Base-by-base conservation (phyloP, 2,797 vertebrate genomes). In the Sebastes minor region DNA sequence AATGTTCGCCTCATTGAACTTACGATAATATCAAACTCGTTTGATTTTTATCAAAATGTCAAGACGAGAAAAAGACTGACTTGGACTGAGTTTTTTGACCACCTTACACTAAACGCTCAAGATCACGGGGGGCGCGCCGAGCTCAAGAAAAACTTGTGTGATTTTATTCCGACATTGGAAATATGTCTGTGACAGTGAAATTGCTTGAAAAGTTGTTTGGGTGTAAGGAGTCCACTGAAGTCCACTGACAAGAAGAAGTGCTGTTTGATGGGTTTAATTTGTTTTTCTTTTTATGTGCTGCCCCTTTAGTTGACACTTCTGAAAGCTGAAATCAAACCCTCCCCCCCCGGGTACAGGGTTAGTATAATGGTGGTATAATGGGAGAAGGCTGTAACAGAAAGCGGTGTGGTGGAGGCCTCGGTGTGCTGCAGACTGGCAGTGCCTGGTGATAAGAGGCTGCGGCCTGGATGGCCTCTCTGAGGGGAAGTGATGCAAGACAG, bases 401-500 rank as follows among this genome's bases (percentile, higher is more conserved):
- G 78, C 56, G 69, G 69, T 75, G 79, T 60, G 79, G 69, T 30
- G 75, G 80, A 90, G 91, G 88, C 82, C 90, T 88, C 28, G 74
- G 89, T 87, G 88, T 69, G 81, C 81, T 87, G 90, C 81, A 87
- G 91, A 89, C 86, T 91, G 92, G 91, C 91, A 89, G 92, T 91
- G 93, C 94, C 94, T 91, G 92, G 89, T 91, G 95, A 96, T 96
- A 96, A 95, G 95, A 93, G 91, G 91, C 91, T 89, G 89, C 77
- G 85, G 93, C 91, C 94, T 89, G 93, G 91, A 90, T 84, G 79
- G 93, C 91, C 88, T 90, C 92, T 91, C 90, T 83, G 90, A 90
- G 88, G 90, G 92, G 94, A 95, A 95, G 92, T 94, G 95, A 95
- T 95, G 94, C 94, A 95, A 94, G 93, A 96, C 96, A 96, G 93